Conservation (phyloP, 2,113 vertebrate species). For the Acinonyx jubatus region DNA sequence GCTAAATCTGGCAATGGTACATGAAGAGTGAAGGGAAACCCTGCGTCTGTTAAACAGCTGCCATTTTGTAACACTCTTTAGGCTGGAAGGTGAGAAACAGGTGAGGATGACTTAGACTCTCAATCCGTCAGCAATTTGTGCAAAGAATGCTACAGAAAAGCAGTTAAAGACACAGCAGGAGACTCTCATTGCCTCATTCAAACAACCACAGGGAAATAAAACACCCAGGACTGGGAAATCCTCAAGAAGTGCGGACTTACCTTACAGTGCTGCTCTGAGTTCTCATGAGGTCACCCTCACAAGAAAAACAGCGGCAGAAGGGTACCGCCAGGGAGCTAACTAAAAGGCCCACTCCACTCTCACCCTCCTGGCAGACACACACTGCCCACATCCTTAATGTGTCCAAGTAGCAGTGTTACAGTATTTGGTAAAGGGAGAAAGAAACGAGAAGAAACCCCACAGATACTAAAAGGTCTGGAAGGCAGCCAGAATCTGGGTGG, state of each 20-base stretch:
- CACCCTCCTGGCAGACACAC: not conserved
- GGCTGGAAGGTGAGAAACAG: not conserved
- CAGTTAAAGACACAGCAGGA: not conserved
- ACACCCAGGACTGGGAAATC: not conserved
- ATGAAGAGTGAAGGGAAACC: not conserved
- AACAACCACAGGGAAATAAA: not conserved
- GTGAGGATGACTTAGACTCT: not conserved
- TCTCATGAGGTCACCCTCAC: not conserved
- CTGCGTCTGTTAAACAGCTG: not conserved
- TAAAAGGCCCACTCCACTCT: not conserved
- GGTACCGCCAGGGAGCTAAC: not conserved
- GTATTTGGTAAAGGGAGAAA: not conserved
- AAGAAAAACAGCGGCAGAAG: not conserved
- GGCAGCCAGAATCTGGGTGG: not conserved
- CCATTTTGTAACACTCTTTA: not conserved
- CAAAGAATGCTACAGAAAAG: not conserved
- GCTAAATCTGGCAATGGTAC: not conserved
- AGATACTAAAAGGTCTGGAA: not conserved
- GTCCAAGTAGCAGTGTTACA: not conserved
- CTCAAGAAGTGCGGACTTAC: not conserved
- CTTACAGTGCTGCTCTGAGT: not conserved
- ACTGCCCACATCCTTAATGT: accelerated
- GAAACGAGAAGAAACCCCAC: not conserved
- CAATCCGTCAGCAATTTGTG: not conserved
- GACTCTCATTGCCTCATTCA: not conserved